phyloP scores from a whole-genome alignment of 1,140 invertebrate genomes.

The Leguminivora glycinivorella region DNA sequence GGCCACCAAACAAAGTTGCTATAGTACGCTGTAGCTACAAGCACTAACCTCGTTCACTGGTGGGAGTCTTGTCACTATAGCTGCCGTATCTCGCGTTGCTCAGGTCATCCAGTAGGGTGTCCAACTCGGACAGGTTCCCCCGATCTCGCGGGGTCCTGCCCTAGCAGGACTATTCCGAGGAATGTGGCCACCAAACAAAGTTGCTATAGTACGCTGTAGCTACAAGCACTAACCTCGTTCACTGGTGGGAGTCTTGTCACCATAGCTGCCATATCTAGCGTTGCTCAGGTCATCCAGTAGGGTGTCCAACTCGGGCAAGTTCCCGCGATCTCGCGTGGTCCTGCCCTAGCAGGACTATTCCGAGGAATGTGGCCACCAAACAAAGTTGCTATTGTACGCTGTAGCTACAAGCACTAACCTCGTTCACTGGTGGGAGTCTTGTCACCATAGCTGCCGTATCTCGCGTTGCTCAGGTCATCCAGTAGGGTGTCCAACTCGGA shows the following conservation, averaged over 20 bases:
- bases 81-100: slow-evolving; percentile 89
- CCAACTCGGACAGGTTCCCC: slow-evolving; percentile 93
- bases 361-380: slow-evolving; percentile 45
- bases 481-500: slow-evolving; percentile 95
- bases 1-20: slow-evolving; percentile 47
- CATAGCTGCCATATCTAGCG: slow-evolving; percentile 84
- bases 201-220: no score
- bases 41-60: slow-evolving; percentile 59
- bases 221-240: slow-evolving; percentile 56
- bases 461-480: slow-evolving; percentile 93
- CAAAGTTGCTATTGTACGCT: no score
- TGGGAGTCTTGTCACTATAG: slow-evolving; percentile 64
- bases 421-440: slow-evolving; percentile 55
- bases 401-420: no score
- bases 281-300: slow-evolving; percentile 95
- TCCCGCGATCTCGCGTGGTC: slow-evolving; percentile 77
- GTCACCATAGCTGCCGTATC: slow-evolving; percentile 81
- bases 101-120: slow-evolving; percentile 93
- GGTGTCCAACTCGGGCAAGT: slow-evolving; percentile 94
- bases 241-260: slow-evolving; percentile 56
- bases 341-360: slow-evolving; percentile 60
- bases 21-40: slow-evolving; percentile 44
- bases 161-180: no score
- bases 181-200: no score
- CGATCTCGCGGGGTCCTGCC: slow-evolving; percentile 54